Base-by-base conservation (phyloP, 2,888 invertebrate species). In the Malthinus flaveolus region DNA sequence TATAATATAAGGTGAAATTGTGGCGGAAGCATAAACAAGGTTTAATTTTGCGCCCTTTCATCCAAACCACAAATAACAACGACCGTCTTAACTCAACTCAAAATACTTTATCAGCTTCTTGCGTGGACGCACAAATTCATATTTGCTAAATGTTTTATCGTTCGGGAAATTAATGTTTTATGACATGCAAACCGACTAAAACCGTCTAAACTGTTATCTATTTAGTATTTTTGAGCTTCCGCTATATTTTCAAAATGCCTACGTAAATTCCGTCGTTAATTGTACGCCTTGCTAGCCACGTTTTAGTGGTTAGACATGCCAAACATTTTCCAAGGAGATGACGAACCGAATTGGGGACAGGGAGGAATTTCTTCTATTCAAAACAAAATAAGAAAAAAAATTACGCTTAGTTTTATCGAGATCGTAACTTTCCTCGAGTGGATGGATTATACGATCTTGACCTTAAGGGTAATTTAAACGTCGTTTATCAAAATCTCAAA, bases 301-400 rank as follows among this genome's bases (percentile, higher is more conserved):
- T 58, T 58, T 52, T 49, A 45, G 49, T 49, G 54, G 46, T 59
- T 59, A 59, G 44, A 50, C 46, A 53, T 52, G 57, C 49, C 52
- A 49, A 58, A 58, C 57, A 58, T 42, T 23, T 42, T 48, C 57
- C 52, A 58, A 58, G 52, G 52, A 49, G 39, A 58, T 58, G 54
- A 58, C 52, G 57, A 58, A 58, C 57, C 48, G 49, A 52, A 58
- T 58, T 53, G 44, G 49, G 52, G 57, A 15, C 57, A 58, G 42
- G 48, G 35, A 32, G 31, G 33, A n/a, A 51, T 7, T 32, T 42
- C 32, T 42, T 11, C 32, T 12, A 13, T 31, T 51, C 13, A 13
- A 31, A 37, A 34, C 37, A 50, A 51, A 51, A 51, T 51, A 37
- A 42, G 15, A 42, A 42, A 23, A 12, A 12, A 42, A 15, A 9